Evolutionary conservation across 2,797 vertebrate genomes (phyloP).

Genomic region (Chelidonichthys spinosus): DNA sequence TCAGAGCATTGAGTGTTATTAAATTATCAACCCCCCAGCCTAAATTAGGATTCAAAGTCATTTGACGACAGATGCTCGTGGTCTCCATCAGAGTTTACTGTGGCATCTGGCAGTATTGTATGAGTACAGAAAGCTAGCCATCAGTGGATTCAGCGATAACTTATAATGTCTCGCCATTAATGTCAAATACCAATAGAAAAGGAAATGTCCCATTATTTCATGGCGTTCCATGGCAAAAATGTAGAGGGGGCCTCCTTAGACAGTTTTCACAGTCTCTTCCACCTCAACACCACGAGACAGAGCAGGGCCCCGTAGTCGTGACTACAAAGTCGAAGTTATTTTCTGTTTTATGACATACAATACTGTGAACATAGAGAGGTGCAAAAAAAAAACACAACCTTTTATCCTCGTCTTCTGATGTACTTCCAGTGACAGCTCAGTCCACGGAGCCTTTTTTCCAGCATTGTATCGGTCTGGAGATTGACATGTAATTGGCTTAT

Average conservation of each 20-base stretch:
- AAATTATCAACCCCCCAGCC: conserved; percentile 59
- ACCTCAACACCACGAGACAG: conserved; percentile 16
- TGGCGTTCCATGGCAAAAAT: conserved; percentile 38
- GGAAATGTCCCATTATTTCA: conserved; percentile 20
- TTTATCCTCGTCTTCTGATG: conserved; percentile 33
- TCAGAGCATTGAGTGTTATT: conserved; percentile 73
- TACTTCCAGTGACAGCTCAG: conserved; percentile 19
- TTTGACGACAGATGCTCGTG: conserved; percentile 53
- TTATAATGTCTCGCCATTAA: conserved; percentile 43
- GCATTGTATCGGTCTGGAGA: conserved; percentile 40
- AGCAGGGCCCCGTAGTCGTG: conserved; percentile 22
- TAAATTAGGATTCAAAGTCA: conserved; percentile 57
- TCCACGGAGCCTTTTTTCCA: conserved; percentile 43
- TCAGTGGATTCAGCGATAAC: conserved; percentile 44
- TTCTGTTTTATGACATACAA: conserved; percentile 31
- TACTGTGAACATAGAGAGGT: conserved; percentile 25
- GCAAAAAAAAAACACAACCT: conserved; percentile 6
- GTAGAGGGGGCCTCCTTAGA: conserved; percentile 13
- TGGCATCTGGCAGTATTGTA: conserved; percentile 74
- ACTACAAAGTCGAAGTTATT: conserved; percentile 22
- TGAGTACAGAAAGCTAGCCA: conserved; percentile 57
- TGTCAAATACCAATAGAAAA: conserved; percentile 58
- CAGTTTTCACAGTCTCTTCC: conserved; percentile 34
- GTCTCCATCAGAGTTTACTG: conserved; percentile 61
- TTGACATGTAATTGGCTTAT: conserved; percentile 62